Base-by-base conservation (phyloP, 2,113 vertebrate species). In the Turnix velox region DNA sequence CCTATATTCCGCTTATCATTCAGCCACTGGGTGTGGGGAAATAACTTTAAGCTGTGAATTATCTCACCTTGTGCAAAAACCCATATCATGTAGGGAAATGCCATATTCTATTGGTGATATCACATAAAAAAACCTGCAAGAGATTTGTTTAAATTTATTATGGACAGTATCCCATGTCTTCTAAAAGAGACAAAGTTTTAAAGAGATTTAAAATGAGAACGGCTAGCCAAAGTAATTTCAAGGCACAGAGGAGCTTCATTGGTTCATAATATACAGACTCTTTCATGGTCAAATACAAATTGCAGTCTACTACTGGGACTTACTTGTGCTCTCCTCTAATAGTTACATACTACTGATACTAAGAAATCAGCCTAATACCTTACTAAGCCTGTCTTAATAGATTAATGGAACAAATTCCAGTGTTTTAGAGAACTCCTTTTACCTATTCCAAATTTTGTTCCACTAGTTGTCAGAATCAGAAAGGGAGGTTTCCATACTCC, bases 31-130 rank as follows among this genome's bases (percentile, higher is more conserved):
- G 15, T 13, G 35, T 23, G 13, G 7, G 3, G 7, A 91, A 84
- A 68, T 0, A 63, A 51, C 57, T 75, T 75, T 14, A 75, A 48
- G 6, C 25, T 78, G 52, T 65, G 25, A 30, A 57, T 27, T 90
- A 72, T 78, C 55, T 81, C 43, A 59, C 9, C 12, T 59, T 79
- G 31, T 59, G 12, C 39, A 81, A 84, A 71, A 62, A 77, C 28
- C 1, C 17, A 19, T 10, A 12, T 73, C 4, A 25, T 6, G 2
- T 43, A 72, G 19, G 25, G 19, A 55, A 58, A 79, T 43, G 12
- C 62, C 67, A 48, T 4, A 2, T 30, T 10, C 10, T 15, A 8
- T 63, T n/a, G 55, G 28, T 0, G 0, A 20, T 35, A 35, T 68
- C 5, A 19, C 2, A 1, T 24, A 39, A 67, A 83, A 90, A 91